Evolutionary conservation across 92 coral and sea anemone species (phyloP), one percentile per base, ranked within the genome.

Genomic region (Zoanthus gigantus): DNA sequence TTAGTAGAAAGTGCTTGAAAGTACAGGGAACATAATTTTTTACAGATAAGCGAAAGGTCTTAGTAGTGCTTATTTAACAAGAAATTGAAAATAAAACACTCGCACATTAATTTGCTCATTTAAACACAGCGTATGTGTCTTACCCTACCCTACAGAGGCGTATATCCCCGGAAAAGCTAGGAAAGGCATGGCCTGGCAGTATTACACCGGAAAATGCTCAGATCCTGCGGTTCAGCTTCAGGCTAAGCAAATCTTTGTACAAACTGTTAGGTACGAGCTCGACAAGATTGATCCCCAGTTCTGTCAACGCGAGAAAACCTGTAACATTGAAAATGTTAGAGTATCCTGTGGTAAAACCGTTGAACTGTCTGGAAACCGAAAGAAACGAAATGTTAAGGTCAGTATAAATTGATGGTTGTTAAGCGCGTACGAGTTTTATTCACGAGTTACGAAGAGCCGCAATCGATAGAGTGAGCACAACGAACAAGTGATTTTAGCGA

Each of bases 111-210:
- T 37, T 37, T 37, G 42, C 2, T 37, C 42, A 37, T 4, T 37
- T 37, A 37, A 37, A 37, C 42, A 37, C 42, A 37, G 42, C 42
- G 42, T 37, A 37, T 37, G 42, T 37, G 42, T 37, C 42, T 37
- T 37, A 45, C 31, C 77, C 47, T 37, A 0, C 17, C 32, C 31
- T 68, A 17, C 87, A 91, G 94, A 91, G 94, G 94, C 67, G 74
- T 91, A 88, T 56, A 90, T 90, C 5, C 98, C 98, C 9, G 92
- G 93, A 4, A 97, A 95, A 5, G 95, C 93, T 4, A 76, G 92
- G 4, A 95, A 95, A 74, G 99, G 99, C 18, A 89, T 97, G 94
- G 98, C 91, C 68, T 97, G 96, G 93, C 98, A 97, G 76, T 97
- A 97, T 68, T 94, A 89, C 77, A 84, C 90, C 34, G 99, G 99